Conservation (phyloP, 2,113 vertebrate genomes). For the Oostethus manadensis region DNA sequence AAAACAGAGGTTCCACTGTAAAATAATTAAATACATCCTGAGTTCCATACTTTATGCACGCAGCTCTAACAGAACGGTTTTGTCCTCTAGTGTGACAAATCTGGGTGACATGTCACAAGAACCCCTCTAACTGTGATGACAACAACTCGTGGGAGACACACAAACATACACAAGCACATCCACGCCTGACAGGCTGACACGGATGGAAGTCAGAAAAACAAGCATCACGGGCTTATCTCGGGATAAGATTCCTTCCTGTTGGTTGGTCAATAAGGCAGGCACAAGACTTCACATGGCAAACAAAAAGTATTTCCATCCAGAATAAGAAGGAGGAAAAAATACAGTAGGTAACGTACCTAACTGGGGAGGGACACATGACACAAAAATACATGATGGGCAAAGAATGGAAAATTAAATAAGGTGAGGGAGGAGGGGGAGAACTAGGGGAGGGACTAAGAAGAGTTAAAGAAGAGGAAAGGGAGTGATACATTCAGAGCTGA, state of each 20-base stretch:
- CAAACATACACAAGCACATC: slow-evolving; percentile 16
- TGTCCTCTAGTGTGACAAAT: slow-evolving; percentile 64
- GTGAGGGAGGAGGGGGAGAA: slow-evolving; percentile 23
- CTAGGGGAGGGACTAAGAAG: slow-evolving; percentile 16
- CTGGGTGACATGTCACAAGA: slow-evolving; percentile 66
- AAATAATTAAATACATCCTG: slow-evolving; percentile 33
- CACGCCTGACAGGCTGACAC: slow-evolving; percentile 58
- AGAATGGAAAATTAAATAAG: slow-evolving; percentile 42
- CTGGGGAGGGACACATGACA: slow-evolving; percentile 57
- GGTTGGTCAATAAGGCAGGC: slow-evolving; percentile 66
- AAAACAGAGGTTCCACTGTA: slow-evolving; percentile 7
- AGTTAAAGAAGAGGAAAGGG: background rate
- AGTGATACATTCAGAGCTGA: background rate
- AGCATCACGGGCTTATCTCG: slow-evolving; percentile 50
- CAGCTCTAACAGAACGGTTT: slow-evolving; percentile 59
- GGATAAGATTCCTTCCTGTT: slow-evolving; percentile 57
- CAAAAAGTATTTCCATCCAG: slow-evolving; percentile 56
- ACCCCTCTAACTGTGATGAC: slow-evolving; percentile 55
- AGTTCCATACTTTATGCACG: slow-evolving; percentile 33
- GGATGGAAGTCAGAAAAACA: slow-evolving; percentile 63
- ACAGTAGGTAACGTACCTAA: slow-evolving; percentile 17
- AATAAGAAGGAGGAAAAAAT: slow-evolving; percentile 9
- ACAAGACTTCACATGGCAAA: slow-evolving; percentile 59
- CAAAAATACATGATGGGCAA: slow-evolving; percentile 37
- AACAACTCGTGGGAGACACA: slow-evolving; percentile 53